phyloP scores from a whole-genome alignment of 2,113 vertebrate species.

The Neolamprologus caudopunctatus region DNA sequence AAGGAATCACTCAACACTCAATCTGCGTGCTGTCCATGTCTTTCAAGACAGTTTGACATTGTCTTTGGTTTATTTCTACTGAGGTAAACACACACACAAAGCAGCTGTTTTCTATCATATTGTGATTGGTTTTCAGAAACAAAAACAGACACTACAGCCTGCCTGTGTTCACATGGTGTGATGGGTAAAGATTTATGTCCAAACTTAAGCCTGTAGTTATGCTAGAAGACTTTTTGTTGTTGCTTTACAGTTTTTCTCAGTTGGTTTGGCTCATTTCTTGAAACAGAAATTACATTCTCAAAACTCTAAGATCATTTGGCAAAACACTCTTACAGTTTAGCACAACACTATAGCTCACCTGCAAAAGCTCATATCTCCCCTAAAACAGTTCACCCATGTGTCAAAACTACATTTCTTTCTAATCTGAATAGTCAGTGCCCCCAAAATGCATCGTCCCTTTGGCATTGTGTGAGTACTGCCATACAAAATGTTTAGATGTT shows the following conservation, averaged over 20 bases:
- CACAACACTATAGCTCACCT: too few species aligned
- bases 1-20: not conserved
- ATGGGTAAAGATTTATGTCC: not conserved
- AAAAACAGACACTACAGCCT: slow-evolving; percentile 17
- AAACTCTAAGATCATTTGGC: too few species aligned
- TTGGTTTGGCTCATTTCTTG: too few species aligned
- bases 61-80: not conserved
- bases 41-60: not conserved
- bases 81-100: not conserved
- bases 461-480: too few species aligned
- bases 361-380: too few species aligned
- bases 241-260: not conserved
- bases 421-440: too few species aligned
- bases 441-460: too few species aligned
- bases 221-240: not conserved
- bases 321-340: too few species aligned
- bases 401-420: too few species aligned
- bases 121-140: slow-evolving; percentile 20
- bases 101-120: slow-evolving; percentile 40
- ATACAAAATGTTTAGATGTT: too few species aligned
- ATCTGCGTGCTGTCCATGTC: not conserved
- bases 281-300: too few species aligned
- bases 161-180: not conserved
- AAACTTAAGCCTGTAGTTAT: not conserved
- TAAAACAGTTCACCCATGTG: too few species aligned